Evolutionary conservation across 2,113 vertebrate species (phyloP), one percentile per base, ranked within the genome.

Genomic region (Serilophus lunatus): DNA sequence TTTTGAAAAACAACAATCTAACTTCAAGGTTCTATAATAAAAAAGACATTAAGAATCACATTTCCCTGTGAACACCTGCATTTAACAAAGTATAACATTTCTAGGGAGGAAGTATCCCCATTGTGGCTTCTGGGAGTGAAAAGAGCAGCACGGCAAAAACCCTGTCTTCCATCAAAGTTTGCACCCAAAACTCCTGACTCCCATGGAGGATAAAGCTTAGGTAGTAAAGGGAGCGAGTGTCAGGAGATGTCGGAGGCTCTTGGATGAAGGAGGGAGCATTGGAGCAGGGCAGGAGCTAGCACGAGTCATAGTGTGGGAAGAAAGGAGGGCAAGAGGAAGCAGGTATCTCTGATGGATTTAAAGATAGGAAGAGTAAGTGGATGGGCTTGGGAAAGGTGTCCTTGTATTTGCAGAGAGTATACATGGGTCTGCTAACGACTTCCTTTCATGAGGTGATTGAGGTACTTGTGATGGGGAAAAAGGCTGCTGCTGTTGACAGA

Each of bases 401-500:
- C 19, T 6, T 76, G 44, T 80, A 23, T 95, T 95, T 90, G 35
- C 70, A 74, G 75, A 68, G 59, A 53, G 40, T 51, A 42, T 82
- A 82, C 89, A 87, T 59, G 66, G 66, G 35, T 57, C 53, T 53
- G 18, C 87, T 95, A 82, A 91, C 79, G 66, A 84, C 45, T 92
- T 79, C 90, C 89, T 84, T 94, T 88, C 86, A 40, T 29, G 64
- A 40, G 9, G n/a, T 54, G 75, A 77, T 45, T 86, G 93, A 90
- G 36, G 56, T 75, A 25, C 53, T 74, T 7, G 3, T 45, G 61
- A 53, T 90, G 56, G 45, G 49, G 40, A 31, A 81, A 57, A 84
- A 74, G 19, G 79, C 83, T 95, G 49, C 85, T 81, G 86, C 9
- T 83, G 51, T 71, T 86, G 90, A 88, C 82, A 94, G 90, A 75